A percentile compares a stretch with the other conserved stretches of the same genome.
Conservation (phyloP, 1,140 invertebrate species). For the Maniola jurtina region DNA sequence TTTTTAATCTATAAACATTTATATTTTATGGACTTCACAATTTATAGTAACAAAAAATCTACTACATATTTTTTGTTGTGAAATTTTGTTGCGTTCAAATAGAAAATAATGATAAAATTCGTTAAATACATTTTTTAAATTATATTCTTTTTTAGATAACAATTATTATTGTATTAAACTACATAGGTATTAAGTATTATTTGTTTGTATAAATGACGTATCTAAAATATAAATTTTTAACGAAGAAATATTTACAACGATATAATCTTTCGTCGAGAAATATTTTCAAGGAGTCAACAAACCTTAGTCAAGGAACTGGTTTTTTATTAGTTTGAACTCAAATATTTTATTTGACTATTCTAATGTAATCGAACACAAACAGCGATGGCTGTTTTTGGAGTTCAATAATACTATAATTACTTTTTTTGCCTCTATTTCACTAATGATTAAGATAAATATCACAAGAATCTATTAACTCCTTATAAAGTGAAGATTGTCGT, state of each 20-base stretch:
- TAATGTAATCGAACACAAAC: constrained; percentile 36
- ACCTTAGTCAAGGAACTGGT: constrained; percentile 61
- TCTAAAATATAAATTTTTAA: constrained; percentile 1
- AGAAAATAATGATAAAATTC: too few species aligned
- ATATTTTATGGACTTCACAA: too few species aligned
- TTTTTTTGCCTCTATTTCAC: constrained; percentile 13
- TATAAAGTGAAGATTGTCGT: too few species aligned
- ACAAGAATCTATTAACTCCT: not conserved
- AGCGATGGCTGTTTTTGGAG: constrained; percentile 25
- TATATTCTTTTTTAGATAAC: too few species aligned
- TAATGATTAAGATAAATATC: not conserved
- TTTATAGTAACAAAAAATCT: too few species aligned
- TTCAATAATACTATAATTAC: constrained; percentile 30
- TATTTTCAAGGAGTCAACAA: constrained; percentile 70
- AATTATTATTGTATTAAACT: too few species aligned
- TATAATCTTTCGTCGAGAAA: constrained; percentile 52
- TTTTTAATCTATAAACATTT: too few species aligned
- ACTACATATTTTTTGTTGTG: too few species aligned
- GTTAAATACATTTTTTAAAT: too few species aligned
- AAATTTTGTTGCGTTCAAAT: too few species aligned
- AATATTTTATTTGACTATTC: constrained; percentile 60
- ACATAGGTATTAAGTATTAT: too few species aligned
- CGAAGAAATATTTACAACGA: constrained; percentile 33
- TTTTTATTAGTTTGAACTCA: constrained; percentile 68
- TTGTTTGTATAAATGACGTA: not conserved